These are phyloP conservation scores for Brachyhypopomus gauderio DNA, from an alignment of 2,113 vertebrate species.

Conservation along the genomic window DNA sequence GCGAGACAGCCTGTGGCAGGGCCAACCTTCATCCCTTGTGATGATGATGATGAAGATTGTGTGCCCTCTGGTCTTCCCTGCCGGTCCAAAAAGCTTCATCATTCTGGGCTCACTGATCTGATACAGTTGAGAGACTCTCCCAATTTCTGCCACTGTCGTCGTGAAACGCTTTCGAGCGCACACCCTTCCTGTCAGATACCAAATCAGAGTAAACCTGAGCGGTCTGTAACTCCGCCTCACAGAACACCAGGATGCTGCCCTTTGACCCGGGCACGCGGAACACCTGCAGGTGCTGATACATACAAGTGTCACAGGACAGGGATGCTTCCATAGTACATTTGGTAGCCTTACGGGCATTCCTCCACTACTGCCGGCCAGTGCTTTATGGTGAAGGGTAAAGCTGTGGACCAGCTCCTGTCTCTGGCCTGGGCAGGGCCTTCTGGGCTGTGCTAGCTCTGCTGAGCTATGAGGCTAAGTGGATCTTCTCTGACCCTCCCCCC, in stretches of 20 bases:
- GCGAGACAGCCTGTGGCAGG: neutral
- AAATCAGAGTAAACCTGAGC: too few relatives aligned
- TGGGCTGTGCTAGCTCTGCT: too few relatives aligned
- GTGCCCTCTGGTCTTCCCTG: neutral
- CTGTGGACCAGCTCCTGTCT: too few relatives aligned
- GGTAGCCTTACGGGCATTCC: neutral
- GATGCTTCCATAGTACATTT: neutral
- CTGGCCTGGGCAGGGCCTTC: too few relatives aligned
- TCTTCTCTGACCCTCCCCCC: neutral
- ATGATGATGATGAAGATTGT: slow-evolving; percentile 18
- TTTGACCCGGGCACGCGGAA: too few relatives aligned
- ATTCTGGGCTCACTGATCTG: neutral
- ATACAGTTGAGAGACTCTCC: neutral
- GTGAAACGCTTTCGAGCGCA: too few relatives aligned
- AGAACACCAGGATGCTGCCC: too few relatives aligned
- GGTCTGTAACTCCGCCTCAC: too few relatives aligned
- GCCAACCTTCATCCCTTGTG: neutral
- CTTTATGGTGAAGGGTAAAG: too few relatives aligned
- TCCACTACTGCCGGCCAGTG: neutral
- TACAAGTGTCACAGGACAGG: neutral
- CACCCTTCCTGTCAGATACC: too few relatives aligned
- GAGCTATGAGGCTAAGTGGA: neutral
- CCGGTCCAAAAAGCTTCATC: neutral
- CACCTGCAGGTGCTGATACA: neutral
- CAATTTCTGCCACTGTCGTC: too few relatives aligned